Conservation (phyloP, 2,113 vertebrate genomes). For the Lipophrys pholis region DNA sequence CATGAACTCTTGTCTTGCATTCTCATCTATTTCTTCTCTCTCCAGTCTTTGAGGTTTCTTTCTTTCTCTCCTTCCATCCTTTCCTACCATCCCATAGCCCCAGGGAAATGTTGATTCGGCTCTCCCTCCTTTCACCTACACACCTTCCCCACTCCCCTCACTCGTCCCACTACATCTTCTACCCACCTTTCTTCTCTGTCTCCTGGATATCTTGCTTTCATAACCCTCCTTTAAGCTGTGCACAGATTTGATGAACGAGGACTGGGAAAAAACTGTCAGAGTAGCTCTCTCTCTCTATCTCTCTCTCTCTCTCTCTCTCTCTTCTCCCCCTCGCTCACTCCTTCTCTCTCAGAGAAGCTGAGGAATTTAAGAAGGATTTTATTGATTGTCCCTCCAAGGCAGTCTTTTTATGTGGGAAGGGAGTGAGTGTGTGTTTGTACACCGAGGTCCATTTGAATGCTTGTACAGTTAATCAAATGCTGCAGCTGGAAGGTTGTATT, state of each 20-base stretch:
- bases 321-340: neutral
- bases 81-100: neutral
- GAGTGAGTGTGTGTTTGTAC: constrained; percentile 15
- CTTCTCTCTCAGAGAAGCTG: constrained; percentile 24
- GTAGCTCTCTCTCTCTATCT: constrained; percentile 1
- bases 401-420: constrained; percentile 17
- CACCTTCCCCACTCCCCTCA: neutral
- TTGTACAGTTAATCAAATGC: constrained; percentile 5
- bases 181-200: constrained; percentile 5
- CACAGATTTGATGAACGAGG: constrained; percentile 27
- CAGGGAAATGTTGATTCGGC: constrained; percentile 18
- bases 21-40: neutral
- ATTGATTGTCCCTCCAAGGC: constrained; percentile 62
- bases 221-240: constrained; percentile 22
- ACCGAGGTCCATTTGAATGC: constrained; percentile 2
- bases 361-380: constrained; percentile 62
- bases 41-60: neutral
- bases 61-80: neutral
- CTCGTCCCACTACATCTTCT: neutral
- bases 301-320: neutral
- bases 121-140: neutral
- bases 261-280: constrained; percentile 42
- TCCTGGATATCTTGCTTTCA: constrained; percentile 10
- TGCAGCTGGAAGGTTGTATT: constrained; percentile 8
- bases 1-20: neutral